phyloP scores from a whole-genome alignment of 2,113 vertebrate genomes.

The Donacobius atricapilla region DNA sequence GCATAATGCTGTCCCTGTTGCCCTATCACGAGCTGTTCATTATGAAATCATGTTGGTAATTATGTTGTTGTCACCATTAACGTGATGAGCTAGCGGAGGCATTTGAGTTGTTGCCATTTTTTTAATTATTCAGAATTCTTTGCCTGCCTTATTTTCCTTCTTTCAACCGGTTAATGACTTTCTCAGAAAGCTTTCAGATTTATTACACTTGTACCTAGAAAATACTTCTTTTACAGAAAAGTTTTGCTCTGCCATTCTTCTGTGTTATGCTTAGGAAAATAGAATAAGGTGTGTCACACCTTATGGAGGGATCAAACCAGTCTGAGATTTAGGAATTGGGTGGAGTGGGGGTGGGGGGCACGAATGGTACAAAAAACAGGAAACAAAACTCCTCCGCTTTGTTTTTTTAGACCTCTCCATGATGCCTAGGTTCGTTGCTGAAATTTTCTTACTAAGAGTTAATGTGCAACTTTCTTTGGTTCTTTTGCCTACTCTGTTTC shows the following conservation, averaged over 20 bases:
- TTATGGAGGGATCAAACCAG: background rate
- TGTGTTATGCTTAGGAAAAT: background rate
- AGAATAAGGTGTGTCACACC: background rate
- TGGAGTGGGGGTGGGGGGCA: no score
- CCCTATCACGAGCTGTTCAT: background rate
- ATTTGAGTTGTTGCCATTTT: background rate
- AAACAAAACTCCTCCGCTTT: background rate
- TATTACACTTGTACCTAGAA: background rate
- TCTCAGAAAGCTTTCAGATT: background rate
- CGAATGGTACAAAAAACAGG: background rate
- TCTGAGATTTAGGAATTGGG: background rate
- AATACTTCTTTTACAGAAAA: background rate
- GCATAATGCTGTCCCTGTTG: background rate
- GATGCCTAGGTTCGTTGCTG: background rate
- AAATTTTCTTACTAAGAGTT: background rate
- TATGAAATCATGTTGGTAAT: background rate
- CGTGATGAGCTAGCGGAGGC: accelerated
- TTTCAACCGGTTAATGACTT: background rate
- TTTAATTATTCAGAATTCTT: background rate
- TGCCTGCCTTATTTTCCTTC: background rate
- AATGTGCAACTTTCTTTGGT: background rate
- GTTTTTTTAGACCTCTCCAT: background rate
- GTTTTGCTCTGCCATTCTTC: background rate
- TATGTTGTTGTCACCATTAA: background rate
- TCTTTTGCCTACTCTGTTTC: background rate